These are phyloP conservation scores for Oncorhynchus kisutch DNA, from an alignment of 2,113 vertebrate genomes.

Conservation along the genomic window DNA sequence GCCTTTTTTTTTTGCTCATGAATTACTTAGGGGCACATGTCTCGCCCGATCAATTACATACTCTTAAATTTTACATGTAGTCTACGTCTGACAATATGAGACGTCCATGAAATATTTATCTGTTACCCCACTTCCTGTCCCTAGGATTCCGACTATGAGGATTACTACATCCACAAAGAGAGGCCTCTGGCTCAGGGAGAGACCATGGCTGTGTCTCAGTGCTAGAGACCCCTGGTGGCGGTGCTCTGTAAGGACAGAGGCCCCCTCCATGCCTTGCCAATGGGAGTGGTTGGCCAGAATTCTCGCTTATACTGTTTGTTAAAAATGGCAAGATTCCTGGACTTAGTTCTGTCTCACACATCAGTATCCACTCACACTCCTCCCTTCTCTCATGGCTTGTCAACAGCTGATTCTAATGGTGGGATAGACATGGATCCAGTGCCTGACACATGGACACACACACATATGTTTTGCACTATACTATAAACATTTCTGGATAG, in stretches of 20 bases:
- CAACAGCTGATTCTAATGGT: no score
- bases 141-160: slow-evolving; percentile 66
- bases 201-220: slow-evolving; percentile 58
- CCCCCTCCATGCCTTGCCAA: not conserved
- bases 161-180: slow-evolving; percentile 40
- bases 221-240: slow-evolving; percentile 51
- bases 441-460: not conserved
- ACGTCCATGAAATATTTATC: slow-evolving; percentile 44
- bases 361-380: not conserved
- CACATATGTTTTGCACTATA: slow-evolving; percentile 9
- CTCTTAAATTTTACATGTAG: slow-evolving; percentile 55
- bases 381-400: not conserved
- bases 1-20: slow-evolving; percentile 27
- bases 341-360: not conserved
- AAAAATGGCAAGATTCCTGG: not conserved
- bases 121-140: slow-evolving; percentile 9
- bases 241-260: not conserved
- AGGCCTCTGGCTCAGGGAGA: slow-evolving; percentile 11
- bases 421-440: not conserved
- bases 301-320: not conserved
- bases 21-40: slow-evolving; percentile 54
- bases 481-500: not conserved
- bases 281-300: not conserved
- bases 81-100: slow-evolving; percentile 29
- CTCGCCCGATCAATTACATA: slow-evolving; percentile 48